Base-by-base conservation (phyloP, 2,113 vertebrate species). In the Bubalus kerabau region DNA sequence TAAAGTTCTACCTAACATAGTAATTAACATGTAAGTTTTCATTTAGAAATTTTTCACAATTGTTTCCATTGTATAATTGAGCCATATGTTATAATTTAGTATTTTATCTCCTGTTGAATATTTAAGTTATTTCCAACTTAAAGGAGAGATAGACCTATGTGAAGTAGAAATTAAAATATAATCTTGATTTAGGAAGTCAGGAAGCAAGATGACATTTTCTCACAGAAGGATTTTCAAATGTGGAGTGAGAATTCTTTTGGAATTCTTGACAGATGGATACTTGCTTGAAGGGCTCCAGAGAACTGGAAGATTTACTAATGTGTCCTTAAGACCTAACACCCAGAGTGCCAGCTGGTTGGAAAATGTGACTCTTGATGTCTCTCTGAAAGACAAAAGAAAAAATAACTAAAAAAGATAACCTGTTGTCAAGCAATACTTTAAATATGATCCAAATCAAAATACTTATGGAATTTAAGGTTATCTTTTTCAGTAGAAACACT, bases 111-210 rank as follows among this genome's bases (percentile, higher is more conserved):
- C 32, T 91, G 32, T 85, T 95, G 43, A 46, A 78, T 92, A 74
- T 94, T 94, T 67, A 82, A 97, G 17, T 90, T 91, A 76, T 87
- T 90, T 67, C 26, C 9, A 81, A 62, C 8, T 83, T 46, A 96
- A 57, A 94, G 30, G 17, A 84, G 15, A 56, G 78, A 21, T 80
- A 14, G 28, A n/a, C 21, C 1, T 59, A 48, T 6, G 19, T 76
- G 52, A 91, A 26, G 16, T 52, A 81, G n/a, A 82, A 86, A 67
- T 78, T 52, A 85, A 88, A 94, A 90, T 17, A 84, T 52, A 94
- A 88, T 64, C 32, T n/a, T 48, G 15, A 57, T 30, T 96, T 93
- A 85, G 86, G 36, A 96, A 88, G 32, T 21, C 36, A 89, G n/a
- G 43, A 11, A 52, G 21, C 50, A 91, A 82, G 28, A 78, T 64